A percentile compares a stretch with the other conserved stretches of the same genome.
Evolutionary conservation across 53 echinoderm and acorn worm genomes (phyloP).

Genomic region (Actinopyga echinites): DNA sequence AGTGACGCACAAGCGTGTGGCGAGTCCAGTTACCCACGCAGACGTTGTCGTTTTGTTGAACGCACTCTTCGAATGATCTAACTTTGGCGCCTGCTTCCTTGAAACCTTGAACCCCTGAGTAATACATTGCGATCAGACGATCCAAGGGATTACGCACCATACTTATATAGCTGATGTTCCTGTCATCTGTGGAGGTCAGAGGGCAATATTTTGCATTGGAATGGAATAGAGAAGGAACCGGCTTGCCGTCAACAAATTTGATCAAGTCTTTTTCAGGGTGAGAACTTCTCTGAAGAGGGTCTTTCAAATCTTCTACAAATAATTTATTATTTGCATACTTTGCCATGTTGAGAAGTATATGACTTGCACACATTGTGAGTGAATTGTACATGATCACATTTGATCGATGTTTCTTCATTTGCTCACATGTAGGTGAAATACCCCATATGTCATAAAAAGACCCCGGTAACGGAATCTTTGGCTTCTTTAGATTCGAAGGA

Average conservation of each 20-base stretch:
- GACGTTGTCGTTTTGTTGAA: not conserved
- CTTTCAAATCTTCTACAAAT: conserved; percentile 33
- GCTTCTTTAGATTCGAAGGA: not conserved
- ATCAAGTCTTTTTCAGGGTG: conserved; percentile 15
- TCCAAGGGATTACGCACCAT: conserved; percentile 26
- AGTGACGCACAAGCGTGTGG: conserved; percentile 23
- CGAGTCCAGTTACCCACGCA: conserved; percentile 24
- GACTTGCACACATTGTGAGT: conserved; percentile 30
- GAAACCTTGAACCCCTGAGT: not conserved
- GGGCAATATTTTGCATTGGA: conserved; percentile 1
- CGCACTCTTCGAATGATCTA: conserved; percentile 7
- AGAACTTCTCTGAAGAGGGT: conserved; percentile 25
- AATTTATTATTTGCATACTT: conserved; percentile 17
- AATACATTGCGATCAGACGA: not conserved
- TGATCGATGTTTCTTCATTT: not conserved
- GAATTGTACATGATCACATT: conserved; percentile 25
- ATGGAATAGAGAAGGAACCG: conserved; percentile 11
- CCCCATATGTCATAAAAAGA: not conserved
- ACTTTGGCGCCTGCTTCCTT: conserved; percentile 7
- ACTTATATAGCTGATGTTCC: conserved; percentile 7
- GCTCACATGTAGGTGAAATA: not conserved
- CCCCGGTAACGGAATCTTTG: too few species aligned
- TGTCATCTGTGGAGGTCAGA: not conserved
- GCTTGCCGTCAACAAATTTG: not conserved
- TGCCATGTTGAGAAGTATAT: conserved; percentile 28